A percentile compares a stretch with the other conserved stretches of the same genome.
Evolutionary conservation across 2,888 invertebrate genomes (phyloP).

Genomic region (Apamea anceps): DNA sequence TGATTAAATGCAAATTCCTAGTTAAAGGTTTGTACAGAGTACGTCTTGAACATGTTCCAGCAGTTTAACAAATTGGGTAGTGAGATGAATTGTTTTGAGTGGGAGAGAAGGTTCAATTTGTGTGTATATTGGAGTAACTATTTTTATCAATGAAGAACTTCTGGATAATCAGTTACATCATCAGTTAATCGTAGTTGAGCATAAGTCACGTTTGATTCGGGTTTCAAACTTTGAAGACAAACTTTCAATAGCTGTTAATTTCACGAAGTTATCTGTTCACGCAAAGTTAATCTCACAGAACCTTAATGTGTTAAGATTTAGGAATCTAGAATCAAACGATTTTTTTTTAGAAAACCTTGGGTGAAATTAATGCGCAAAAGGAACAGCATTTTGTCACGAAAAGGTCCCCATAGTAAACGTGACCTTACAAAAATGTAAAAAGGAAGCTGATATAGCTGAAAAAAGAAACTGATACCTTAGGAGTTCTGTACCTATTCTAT

Average conservation of each 20-base stretch:
- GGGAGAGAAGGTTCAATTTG: not conserved
- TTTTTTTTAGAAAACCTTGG: not conserved
- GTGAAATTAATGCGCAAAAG: slow-evolving; percentile 4
- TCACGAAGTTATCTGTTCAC: not conserved
- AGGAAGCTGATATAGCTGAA: slow-evolving; percentile 27
- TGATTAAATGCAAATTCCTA: slow-evolving; percentile 68
- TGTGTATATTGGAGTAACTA: not conserved
- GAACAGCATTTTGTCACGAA: slow-evolving; percentile 4
- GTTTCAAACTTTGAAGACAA: not conserved
- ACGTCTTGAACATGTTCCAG: slow-evolving; percentile 53
- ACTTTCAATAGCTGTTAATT: not conserved
- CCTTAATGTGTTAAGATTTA: not conserved
- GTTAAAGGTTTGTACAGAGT: slow-evolving; percentile 51
- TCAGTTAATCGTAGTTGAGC: not conserved
- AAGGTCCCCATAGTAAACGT: slow-evolving; percentile 27
- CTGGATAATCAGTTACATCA: not conserved
- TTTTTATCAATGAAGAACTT: not conserved
- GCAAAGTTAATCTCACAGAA: not conserved
- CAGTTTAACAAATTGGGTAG: slow-evolving; percentile 60
- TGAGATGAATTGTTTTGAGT: slow-evolving; percentile 30
- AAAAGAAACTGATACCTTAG: slow-evolving; percentile 45
- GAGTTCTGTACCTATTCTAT: slow-evolving; percentile 48
- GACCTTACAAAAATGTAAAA: slow-evolving; percentile 48
- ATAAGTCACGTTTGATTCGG: not conserved
- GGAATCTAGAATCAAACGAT: not conserved